Evolutionary conservation across 2,113 vertebrate species (phyloP), one percentile per base, ranked within the genome.

Genomic region (Nannobrachium achirus): DNA sequence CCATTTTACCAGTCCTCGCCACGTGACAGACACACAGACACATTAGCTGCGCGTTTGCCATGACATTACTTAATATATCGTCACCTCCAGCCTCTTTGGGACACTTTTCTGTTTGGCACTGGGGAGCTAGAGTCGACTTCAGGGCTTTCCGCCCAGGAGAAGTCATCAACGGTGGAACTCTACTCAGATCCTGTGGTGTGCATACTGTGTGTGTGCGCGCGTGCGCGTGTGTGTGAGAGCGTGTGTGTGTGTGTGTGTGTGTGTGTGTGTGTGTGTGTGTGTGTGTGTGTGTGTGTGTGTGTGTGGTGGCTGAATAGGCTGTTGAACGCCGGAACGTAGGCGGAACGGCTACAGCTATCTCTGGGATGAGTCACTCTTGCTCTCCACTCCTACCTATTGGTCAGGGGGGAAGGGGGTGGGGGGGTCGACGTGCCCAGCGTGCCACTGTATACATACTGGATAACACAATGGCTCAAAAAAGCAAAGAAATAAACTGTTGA

Each of bases 301-400:
- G 57, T 73, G 74, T 78, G 76, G 63, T 42, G 40, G 75, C 53
- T 74, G 77, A 80, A 67, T 42, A 70, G 73, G 70, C 73, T 69
- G 73, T 66, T 66, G 64, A 66, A 73, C 59, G 76, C 73, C 25
- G 60, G 77, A 69, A 70, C 8, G 79, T 74, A 84, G 83, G 82
- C 73, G 85, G 82, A 79, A 85, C 53, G 84, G 73, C 69, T 80
- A 9, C 38, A 78, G 75, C 59, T 73, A 74, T 80, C 77, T 71
- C 66, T 42, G 82, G 25, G n/a, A 66, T 87, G 87, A 87, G 56
- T 89, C 87, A 89, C 56, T 6, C 82, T 66, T n/a, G 76, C 81
- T n/a, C 82, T 86, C 65, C 77, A 73, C 84, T 79, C 76, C 85
- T 71, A 75, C 77, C 78, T 78, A 68, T 42, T 60, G 83, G 71